Evolutionary conservation across 1,140 invertebrate genomes (phyloP).

Genomic region (Alviniconcha marisindica): DNA sequence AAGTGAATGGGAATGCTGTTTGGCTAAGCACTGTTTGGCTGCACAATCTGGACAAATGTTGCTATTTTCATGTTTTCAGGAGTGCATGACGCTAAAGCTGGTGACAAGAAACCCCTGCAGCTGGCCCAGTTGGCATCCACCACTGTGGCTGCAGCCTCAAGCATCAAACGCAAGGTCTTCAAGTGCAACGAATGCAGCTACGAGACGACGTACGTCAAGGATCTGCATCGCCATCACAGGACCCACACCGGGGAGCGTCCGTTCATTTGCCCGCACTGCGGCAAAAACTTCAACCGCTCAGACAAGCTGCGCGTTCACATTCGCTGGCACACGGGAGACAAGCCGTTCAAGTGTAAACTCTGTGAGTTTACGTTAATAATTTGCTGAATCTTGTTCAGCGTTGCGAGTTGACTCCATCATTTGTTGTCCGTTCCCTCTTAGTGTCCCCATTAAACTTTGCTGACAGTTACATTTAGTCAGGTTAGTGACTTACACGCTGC

Average conservation of each 20-base stretch:
- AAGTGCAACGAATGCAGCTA: constrained; percentile 90
- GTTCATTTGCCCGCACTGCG: constrained; percentile 66
- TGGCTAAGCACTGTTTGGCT: too few species aligned
- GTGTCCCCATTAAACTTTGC: too few species aligned
- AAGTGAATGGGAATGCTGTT: too few species aligned
- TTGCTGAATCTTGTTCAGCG: too few species aligned
- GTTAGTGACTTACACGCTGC: too few species aligned
- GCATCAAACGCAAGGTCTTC: constrained; percentile 47
- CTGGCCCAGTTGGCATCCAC: not conserved
- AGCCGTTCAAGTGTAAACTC: constrained; percentile 92
- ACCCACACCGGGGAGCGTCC: constrained; percentile 76
- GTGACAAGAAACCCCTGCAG: not conserved
- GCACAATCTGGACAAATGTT: too few species aligned
- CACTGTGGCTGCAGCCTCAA: not conserved
- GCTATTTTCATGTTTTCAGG: too few species aligned
- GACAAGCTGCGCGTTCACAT: constrained; percentile 68
- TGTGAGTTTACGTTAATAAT: too few species aligned
- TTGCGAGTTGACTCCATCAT: too few species aligned
- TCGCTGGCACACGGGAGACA: constrained; percentile 87
- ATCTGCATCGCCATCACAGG: constrained; percentile 75
- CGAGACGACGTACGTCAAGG: constrained; percentile 55
- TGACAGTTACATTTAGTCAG: too few species aligned
- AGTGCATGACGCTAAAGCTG: not conserved
- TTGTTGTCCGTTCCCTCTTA: too few species aligned
- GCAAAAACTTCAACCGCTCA: constrained; percentile 59